Evolutionary conservation across 2,797 vertebrate genomes (phyloP).

Genomic region (Petrocephalus sullivani): DNA sequence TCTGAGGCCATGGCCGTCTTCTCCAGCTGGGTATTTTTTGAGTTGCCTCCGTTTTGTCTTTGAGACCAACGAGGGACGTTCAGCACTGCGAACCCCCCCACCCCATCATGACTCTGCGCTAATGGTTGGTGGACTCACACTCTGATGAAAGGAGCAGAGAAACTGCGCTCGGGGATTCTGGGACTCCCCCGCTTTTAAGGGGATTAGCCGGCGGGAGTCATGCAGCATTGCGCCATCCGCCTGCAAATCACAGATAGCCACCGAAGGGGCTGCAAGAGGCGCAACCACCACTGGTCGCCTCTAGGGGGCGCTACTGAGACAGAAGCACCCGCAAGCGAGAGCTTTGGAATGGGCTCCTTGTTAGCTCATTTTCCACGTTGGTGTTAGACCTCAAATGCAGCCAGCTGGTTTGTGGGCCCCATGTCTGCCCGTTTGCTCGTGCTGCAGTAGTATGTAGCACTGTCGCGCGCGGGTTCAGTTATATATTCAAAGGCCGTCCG

Average conservation of each 20-base stretch:
- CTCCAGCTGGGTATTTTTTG: background rate
- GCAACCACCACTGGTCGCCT: background rate
- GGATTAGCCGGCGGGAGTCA: conserved; percentile 16
- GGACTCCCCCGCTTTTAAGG: conserved; percentile 8
- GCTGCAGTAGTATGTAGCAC: background rate
- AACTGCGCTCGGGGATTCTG: conserved; percentile 13
- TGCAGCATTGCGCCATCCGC: background rate
- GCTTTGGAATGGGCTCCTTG: background rate
- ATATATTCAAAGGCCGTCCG: background rate
- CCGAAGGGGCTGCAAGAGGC: background rate
- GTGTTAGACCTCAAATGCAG: background rate
- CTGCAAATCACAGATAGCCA: conserved; percentile 25
- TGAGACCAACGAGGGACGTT: background rate
- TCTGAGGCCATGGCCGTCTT: background rate
- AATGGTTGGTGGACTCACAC: conserved; percentile 7
- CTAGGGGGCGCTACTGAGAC: background rate
- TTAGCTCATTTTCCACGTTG: background rate
- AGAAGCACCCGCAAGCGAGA: background rate
- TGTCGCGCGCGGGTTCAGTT: background rate
- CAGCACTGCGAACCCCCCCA: background rate
- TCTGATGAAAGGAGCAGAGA: conserved; percentile 10
- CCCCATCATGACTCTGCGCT: conserved; percentile 2
- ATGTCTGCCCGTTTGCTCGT: background rate
- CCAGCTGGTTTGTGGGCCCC: background rate
- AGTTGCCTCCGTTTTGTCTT: background rate